Evolutionary conservation across 1,140 invertebrate genomes (phyloP).

Genomic region (Littorina saxatilis): DNA sequence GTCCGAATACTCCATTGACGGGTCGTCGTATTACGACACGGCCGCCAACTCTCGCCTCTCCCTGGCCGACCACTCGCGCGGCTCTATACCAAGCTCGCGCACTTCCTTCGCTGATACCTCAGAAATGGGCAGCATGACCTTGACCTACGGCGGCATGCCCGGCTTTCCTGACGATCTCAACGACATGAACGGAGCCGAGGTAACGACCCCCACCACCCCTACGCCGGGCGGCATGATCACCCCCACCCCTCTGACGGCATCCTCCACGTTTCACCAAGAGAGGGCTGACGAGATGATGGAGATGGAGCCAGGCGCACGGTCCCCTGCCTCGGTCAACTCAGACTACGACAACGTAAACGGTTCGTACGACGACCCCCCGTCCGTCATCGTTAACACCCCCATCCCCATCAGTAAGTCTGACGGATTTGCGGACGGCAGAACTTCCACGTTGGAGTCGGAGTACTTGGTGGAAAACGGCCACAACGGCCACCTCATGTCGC

Average conservation of each 20-base stretch:
- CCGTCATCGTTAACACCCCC: neutral
- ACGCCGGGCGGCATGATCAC: neutral
- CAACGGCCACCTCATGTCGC: constrained; percentile 33
- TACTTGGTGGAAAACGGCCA: constrained; percentile 46
- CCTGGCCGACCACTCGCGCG: constrained; percentile 59
- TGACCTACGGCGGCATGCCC: constrained; percentile 42
- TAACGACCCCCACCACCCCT: constrained; percentile 39
- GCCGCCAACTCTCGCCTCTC: constrained; percentile 68
- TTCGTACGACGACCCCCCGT: constrained; percentile 25
- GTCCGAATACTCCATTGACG: constrained; percentile 68
- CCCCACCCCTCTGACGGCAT: constrained; percentile 31
- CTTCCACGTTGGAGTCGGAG: constrained; percentile 33
- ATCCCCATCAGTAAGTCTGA: constrained; percentile 64
- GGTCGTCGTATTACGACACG: constrained; percentile 71
- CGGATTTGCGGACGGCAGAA: constrained; percentile 47
- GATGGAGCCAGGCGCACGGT: constrained; percentile 47
- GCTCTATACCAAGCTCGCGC: constrained; percentile 67
- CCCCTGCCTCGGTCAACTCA: constrained; percentile 61
- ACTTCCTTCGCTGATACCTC: constrained; percentile 69
- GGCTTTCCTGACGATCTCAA: constrained; percentile 48
- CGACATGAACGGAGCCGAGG: constrained; percentile 49
- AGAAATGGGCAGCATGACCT: constrained; percentile 59
- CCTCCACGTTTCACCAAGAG: constrained; percentile 10
- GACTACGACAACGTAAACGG: constrained; percentile 70
- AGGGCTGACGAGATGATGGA: constrained; percentile 17